phyloP scores from a whole-genome alignment of 2,888 invertebrate species.

The Apamea monoglypha region DNA sequence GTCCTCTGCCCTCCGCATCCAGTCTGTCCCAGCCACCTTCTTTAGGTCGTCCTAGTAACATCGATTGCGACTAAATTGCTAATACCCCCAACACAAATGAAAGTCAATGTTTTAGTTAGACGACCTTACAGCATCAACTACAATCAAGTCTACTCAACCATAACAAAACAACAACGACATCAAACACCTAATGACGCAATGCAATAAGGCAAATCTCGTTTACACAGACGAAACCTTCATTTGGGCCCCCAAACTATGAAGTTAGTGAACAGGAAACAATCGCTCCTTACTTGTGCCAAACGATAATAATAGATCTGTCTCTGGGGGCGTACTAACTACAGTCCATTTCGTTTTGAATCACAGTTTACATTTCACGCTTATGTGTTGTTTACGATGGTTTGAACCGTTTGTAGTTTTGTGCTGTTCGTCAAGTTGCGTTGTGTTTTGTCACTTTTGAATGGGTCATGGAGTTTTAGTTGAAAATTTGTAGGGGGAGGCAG shows the following conservation, averaged over 20 bases:
- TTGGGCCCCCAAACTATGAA: slow-evolving; percentile 34
- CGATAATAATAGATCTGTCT: slow-evolving; percentile 63
- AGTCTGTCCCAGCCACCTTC: too few species aligned
- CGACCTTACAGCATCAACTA: not conserved
- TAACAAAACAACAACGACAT: slow-evolving; percentile 1
- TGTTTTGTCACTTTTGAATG: slow-evolving; percentile 6
- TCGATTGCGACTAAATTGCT: not conserved
- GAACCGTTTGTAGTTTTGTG: slow-evolving; percentile 31
- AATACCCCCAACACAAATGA: not conserved
- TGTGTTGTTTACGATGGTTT: slow-evolving; percentile 58
- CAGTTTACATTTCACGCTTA: slow-evolving; percentile 65
- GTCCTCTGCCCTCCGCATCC: too few species aligned
- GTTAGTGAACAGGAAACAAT: slow-evolving; percentile 44
- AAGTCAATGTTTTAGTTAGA: not conserved
- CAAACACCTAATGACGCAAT: not conserved
- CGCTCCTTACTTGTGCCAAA: slow-evolving; percentile 59
- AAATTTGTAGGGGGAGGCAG: not conserved
- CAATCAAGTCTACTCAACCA: not conserved
- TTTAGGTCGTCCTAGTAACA: not conserved
- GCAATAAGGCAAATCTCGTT: slow-evolving; percentile 27
- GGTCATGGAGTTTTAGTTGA: not conserved
- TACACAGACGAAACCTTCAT: slow-evolving; percentile 25
- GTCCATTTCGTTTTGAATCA: slow-evolving; percentile 66
- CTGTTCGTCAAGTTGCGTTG: not conserved
- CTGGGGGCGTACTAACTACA: slow-evolving; percentile 56